Conservation (phyloP, 2,797 vertebrate genomes). For the Pampus argenteus region DNA sequence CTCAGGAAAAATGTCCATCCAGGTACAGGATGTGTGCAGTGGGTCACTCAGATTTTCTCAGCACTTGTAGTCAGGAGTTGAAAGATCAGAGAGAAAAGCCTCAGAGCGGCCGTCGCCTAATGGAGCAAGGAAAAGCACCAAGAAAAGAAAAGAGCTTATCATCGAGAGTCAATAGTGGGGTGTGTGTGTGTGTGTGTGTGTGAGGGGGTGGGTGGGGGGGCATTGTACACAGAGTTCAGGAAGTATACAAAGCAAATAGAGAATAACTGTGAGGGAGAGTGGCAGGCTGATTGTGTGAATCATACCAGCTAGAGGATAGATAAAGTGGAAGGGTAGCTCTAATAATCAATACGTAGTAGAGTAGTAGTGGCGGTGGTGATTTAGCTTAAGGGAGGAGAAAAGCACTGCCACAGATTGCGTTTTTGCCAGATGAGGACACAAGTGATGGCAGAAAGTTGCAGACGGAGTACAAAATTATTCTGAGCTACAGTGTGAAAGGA, state of each 20-base stretch:
- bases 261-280: conserved; percentile 29
- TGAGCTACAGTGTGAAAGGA: conserved; percentile 6
- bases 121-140: conserved; percentile 69
- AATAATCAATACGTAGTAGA: conserved; percentile 9
- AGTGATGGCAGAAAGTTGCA: conserved; percentile 12
- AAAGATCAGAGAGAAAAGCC: conserved; percentile 67
- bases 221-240: conserved; percentile 36
- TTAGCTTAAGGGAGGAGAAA: conserved; percentile 31
- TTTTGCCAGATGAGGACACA: conserved; percentile 23
- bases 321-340: conserved; percentile 29
- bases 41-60: conserved; percentile 52
- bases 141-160: conserved; percentile 65
- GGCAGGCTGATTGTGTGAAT: conserved; percentile 9
- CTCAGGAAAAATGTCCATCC: conserved; percentile 63
- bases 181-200: too few relatives aligned
- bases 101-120: conserved; percentile 81
- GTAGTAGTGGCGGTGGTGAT: conserved; percentile 20
- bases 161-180: conserved; percentile 50
- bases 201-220: neutral
- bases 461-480: neutral
- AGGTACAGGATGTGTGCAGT: conserved; percentile 52
- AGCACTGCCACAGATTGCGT: conserved; percentile 20
- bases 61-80: conserved; percentile 51
- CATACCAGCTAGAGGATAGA: conserved; percentile 5
- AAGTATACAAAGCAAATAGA: conserved; percentile 37